Conservation (phyloP, 1,140 invertebrate genomes). For the Lepeophtheirus salmonis region DNA sequence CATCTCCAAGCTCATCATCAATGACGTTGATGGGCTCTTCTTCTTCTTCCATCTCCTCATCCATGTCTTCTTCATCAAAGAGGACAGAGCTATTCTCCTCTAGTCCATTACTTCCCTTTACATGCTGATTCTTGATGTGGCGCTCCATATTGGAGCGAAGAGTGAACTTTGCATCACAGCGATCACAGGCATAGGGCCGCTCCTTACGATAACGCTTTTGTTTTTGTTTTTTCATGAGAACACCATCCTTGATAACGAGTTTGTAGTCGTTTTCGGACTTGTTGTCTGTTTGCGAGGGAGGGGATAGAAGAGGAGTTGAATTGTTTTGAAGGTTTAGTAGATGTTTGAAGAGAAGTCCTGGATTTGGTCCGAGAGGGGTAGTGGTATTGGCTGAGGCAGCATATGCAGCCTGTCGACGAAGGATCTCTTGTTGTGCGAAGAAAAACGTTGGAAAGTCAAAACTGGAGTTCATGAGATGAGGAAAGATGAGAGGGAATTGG, state of each 20-base stretch:
- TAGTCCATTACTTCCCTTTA: constrained; percentile 35
- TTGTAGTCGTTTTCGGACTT: constrained; percentile 25
- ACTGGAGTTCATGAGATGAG: constrained; percentile 22
- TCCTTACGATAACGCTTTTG: constrained; percentile 74
- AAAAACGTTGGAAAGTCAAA: neutral
- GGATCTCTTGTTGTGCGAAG: neutral
- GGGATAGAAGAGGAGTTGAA: constrained; percentile 26
- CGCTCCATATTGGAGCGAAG: constrained; percentile 77
- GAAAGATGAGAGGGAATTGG: constrained; percentile 20
- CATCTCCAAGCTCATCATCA: constrained; percentile 40
- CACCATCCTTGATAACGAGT: constrained; percentile 72
- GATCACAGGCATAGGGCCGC: constrained; percentile 65
- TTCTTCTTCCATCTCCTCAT: constrained; percentile 30
- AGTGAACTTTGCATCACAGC: constrained; percentile 70
- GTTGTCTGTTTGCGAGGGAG: constrained; percentile 7
- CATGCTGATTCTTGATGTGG: constrained; percentile 81
- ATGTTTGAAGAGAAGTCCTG: constrained; percentile 19
- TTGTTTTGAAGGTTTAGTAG: neutral
- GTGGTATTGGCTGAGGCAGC: constrained; percentile 4
- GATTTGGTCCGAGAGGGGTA: too few relatives aligned
- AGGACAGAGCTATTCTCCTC: constrained; percentile 20
- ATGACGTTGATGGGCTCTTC: constrained; percentile 30
- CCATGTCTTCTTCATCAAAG: constrained; percentile 19
- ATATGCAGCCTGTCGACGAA: constrained; percentile 10
- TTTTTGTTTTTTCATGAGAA: constrained; percentile 71